phyloP scores from a whole-genome alignment of 1,140 invertebrate genomes.

The Drosophila pseudoananassae region DNA sequence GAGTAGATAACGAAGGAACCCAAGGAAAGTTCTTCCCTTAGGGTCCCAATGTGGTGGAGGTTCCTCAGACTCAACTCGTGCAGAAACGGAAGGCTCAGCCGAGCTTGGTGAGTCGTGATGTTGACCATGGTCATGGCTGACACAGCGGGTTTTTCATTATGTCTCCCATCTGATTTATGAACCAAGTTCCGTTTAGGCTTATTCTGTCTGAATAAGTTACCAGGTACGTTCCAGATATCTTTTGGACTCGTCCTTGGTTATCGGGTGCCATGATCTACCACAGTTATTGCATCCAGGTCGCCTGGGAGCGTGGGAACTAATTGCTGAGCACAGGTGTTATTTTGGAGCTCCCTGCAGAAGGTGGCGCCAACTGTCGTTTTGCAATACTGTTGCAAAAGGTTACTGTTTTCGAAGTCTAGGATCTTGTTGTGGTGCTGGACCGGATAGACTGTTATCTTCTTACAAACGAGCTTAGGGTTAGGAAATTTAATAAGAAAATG shows the following conservation, averaged over 20 bases:
- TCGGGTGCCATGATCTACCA: not conserved
- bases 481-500: constrained; percentile 12
- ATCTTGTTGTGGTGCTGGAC: constrained; percentile 1
- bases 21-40: not conserved
- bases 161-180: not conserved
- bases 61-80: not conserved
- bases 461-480: not conserved
- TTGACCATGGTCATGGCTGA: too few relatives aligned
- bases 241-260: too few relatives aligned
- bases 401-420: constrained; percentile 2
- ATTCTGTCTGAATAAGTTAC: not conserved
- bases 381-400: not conserved
- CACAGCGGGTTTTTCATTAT: not conserved
- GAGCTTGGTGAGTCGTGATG: too few relatives aligned
- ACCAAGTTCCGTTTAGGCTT: not conserved
- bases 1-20: not conserved
- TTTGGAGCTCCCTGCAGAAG: constrained; percentile 1
- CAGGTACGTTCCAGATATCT: not conserved
- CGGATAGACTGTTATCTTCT: not conserved
- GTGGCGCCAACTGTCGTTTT: not conserved
- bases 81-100: too few relatives aligned
- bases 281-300: not conserved
- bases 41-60: constrained; percentile 2
- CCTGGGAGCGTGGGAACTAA: not conserved
- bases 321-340: not conserved